Conservation (phyloP, 2,797 vertebrate species). For the Babyrousa celebensis region DNA sequence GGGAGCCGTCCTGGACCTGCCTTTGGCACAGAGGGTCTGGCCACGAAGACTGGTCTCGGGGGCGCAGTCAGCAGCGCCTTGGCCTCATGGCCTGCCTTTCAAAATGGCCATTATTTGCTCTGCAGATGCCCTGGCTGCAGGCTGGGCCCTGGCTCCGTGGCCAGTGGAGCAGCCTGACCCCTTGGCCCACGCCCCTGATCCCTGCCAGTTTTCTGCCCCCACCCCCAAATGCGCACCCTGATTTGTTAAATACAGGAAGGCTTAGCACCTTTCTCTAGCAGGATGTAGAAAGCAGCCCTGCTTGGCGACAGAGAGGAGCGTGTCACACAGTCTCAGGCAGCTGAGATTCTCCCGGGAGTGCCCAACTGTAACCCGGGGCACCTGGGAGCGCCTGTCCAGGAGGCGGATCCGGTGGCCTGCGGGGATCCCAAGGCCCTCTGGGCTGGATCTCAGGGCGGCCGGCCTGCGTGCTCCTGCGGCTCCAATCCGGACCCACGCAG, state of each 20-base stretch:
- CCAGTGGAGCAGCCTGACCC: no score
- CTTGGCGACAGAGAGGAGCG: constrained; percentile 86
- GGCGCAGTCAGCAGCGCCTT: constrained; percentile 41
- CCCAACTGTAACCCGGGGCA: not conserved
- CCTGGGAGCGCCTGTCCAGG: not conserved
- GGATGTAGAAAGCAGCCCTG: constrained; percentile 84
- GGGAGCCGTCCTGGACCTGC: not conserved
- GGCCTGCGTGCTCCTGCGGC: rapidly evolving
- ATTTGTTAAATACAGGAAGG: constrained; percentile 95
- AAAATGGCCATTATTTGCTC: not conserved
- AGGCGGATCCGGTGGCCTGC: rapidly evolving
- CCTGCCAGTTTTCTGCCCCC: not conserved
- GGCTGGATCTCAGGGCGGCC: rapidly evolving
- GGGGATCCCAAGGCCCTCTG: rapidly evolving
- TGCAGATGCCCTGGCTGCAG: not conserved
- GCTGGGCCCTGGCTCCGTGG: rapidly evolving
- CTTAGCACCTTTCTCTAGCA: constrained; percentile 88
- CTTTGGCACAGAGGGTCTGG: rapidly evolving
- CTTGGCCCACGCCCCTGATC: not conserved
- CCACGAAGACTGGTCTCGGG: not conserved
- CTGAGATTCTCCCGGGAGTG: constrained; percentile 60
- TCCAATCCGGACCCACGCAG: not conserved
- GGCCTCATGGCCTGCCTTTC: constrained; percentile 49
- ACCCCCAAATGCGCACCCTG: constrained; percentile 87
- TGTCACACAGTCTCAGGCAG: constrained; percentile 85